These are phyloP conservation scores for Petrophora chlorosata DNA, from an alignment of 2,888 invertebrate species.

Conservation along the genomic window DNA sequence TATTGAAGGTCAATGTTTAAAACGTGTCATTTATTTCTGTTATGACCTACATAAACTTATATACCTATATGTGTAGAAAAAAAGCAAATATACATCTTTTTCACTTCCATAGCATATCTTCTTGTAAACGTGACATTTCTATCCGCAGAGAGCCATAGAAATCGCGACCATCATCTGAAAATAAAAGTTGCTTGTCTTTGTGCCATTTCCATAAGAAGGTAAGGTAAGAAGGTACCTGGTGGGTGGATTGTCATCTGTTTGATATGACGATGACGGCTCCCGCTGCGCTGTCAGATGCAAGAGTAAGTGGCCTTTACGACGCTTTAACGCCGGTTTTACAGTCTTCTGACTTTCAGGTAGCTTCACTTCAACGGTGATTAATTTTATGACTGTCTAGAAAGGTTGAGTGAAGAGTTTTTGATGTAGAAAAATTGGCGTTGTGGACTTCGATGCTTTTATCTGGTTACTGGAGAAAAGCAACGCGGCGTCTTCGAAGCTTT, in stretches of 20 bases:
- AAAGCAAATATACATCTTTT: neutral
- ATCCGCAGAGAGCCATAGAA: conserved; percentile 38
- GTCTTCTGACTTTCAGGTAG: conserved; percentile 47
- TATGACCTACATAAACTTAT: too few species aligned
- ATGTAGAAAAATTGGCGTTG: too few species aligned
- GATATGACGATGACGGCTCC: conserved; percentile 30
- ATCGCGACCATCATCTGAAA: conserved; percentile 45
- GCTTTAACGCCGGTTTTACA: conserved; percentile 51
- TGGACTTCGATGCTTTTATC: too few species aligned
- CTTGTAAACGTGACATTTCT: conserved; percentile 26
- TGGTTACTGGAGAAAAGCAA: too few species aligned
- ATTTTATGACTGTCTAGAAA: conserved; percentile 18
- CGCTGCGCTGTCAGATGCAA: conserved; percentile 42
- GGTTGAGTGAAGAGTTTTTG: neutral
- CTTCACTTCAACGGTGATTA: conserved; percentile 47
- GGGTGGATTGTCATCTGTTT: neutral
- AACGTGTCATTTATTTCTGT: too few species aligned
- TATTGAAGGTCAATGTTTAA: too few species aligned
- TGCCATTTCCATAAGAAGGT: conserved; percentile 50
- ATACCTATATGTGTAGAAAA: too few species aligned
- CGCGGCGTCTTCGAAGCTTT: too few species aligned
- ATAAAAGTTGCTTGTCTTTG: conserved; percentile 47
- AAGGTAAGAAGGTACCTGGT: too few species aligned
- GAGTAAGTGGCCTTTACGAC: conserved; percentile 41
- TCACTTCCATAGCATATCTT: conserved; percentile 16